A percentile compares a stretch with the other conserved stretches of the same genome.
These are phyloP conservation scores for Gorsachius goisagi DNA, from an alignment of 2,113 vertebrate genomes.

Conservation along the genomic window DNA sequence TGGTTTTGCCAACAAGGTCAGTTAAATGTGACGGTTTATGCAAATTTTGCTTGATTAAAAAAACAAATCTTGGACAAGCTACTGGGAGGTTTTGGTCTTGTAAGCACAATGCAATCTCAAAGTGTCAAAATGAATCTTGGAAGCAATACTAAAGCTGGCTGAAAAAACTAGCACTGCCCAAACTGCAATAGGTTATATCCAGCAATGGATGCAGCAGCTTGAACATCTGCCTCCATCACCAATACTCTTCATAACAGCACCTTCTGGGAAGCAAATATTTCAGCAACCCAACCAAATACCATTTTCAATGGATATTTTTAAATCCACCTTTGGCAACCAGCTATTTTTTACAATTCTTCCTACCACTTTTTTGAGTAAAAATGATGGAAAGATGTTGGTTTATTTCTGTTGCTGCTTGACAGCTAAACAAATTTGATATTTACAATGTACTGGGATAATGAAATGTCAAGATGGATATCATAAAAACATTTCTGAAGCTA, in stretches of 20 bases:
- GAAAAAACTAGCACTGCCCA: neutral
- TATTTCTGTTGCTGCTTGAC: conserved; percentile 8
- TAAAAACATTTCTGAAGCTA: conserved; percentile 23
- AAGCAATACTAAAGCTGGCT: neutral
- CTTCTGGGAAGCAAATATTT: neutral
- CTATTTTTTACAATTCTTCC: neutral
- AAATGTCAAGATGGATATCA: conserved; percentile 28
- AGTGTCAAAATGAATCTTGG: neutral
- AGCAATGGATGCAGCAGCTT: neutral
- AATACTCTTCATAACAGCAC: neutral
- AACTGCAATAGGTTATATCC: neutral
- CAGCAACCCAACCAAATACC: neutral
- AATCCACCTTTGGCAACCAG: neutral
- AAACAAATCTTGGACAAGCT: neutral
- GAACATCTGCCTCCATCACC: neutral
- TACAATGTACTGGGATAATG: conserved; percentile 14
- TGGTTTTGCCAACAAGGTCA: neutral
- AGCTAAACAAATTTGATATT: conserved; percentile 24
- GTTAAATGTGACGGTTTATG: neutral
- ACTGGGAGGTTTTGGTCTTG: neutral
- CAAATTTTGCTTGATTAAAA: neutral
- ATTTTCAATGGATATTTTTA: neutral
- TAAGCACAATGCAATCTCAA: neutral
- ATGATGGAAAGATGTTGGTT: neutral
- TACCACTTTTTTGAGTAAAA: neutral